phyloP scores from a whole-genome alignment of 1,140 invertebrate genomes.

The Drosophila bocqueti region DNA sequence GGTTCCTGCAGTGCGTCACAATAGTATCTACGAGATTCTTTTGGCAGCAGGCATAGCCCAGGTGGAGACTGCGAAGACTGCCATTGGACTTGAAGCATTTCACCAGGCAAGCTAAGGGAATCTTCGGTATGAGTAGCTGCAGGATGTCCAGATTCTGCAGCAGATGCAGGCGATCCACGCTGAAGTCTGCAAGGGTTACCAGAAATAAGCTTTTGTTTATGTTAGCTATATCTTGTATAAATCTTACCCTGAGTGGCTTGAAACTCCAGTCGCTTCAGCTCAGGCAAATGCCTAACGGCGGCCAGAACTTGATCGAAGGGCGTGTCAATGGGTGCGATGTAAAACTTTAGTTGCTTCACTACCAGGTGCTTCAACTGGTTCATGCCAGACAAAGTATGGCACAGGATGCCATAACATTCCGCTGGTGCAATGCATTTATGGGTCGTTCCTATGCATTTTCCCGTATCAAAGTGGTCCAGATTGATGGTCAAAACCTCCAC shows the following conservation, averaged over 20 bases:
- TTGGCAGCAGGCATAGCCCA: conserved; percentile 44
- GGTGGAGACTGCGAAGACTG: conserved; percentile 38
- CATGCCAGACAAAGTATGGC: conserved; percentile 40
- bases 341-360: conserved; percentile 21
- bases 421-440: conserved; percentile 20
- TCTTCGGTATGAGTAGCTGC: conserved; percentile 30
- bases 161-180: conserved; percentile 20
- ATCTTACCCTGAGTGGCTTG: conserved; percentile 39
- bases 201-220: neutral
- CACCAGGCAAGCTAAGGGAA: conserved; percentile 13
- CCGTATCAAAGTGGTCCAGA: conserved; percentile 42
- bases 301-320: conserved; percentile 48
- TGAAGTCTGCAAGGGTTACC: conserved; percentile 29
- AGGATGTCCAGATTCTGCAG: conserved; percentile 36
- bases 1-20: conserved; percentile 43
- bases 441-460: neutral
- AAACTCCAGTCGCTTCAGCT: conserved; percentile 37
- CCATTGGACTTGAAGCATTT: conserved; percentile 58
- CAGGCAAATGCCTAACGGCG: conserved; percentile 18
- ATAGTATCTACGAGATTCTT: conserved; percentile 46
- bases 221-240: too few relatives aligned
- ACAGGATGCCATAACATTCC: conserved; percentile 38
- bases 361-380: conserved; percentile 19
- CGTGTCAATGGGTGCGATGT: conserved; percentile 10
- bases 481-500: conserved; percentile 48